phyloP scores from a whole-genome alignment of 1,140 invertebrate genomes.

The Eumeta japonica region DNA sequence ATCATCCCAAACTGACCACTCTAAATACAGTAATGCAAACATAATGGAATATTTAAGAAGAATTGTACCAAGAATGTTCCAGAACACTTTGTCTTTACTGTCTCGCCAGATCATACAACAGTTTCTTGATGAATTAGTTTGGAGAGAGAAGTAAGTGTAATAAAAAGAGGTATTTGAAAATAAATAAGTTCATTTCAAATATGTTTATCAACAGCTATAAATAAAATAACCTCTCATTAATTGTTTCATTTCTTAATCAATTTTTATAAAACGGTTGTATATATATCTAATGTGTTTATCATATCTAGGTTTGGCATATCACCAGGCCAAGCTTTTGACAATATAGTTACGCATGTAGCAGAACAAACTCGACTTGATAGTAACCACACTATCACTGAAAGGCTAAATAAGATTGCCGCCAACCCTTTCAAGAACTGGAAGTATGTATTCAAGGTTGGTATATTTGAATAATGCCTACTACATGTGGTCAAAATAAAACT shows the following conservation, averaged over 20 bases:
- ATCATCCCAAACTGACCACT: slow-evolving; percentile 61
- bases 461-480: background rate
- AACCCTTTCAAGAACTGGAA: slow-evolving; percentile 83
- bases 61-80: slow-evolving; percentile 86
- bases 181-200: too few relatives aligned
- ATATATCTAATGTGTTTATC: slow-evolving; percentile 3
- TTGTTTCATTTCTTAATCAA: background rate
- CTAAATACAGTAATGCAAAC: slow-evolving; percentile 67
- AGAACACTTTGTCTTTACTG: slow-evolving; percentile 80
- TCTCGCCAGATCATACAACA: slow-evolving; percentile 85
- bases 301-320: slow-evolving; percentile 66
- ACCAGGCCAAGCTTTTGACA: slow-evolving; percentile 76
- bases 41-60: slow-evolving; percentile 85
- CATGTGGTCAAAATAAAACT: too few relatives aligned
- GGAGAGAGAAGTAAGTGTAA: slow-evolving; percentile 61
- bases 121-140: slow-evolving; percentile 84
- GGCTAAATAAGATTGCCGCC: slow-evolving; percentile 65
- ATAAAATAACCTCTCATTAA: too few relatives aligned
- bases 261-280: background rate
- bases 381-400: slow-evolving; percentile 55
- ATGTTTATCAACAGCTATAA: too few relatives aligned
- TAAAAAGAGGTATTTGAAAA: too few relatives aligned
- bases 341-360: slow-evolving; percentile 74
- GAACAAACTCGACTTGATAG: slow-evolving; percentile 68
- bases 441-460: slow-evolving; percentile 52